phyloP scores from a whole-genome alignment of 2,797 vertebrate species.

The Channa striata region DNA sequence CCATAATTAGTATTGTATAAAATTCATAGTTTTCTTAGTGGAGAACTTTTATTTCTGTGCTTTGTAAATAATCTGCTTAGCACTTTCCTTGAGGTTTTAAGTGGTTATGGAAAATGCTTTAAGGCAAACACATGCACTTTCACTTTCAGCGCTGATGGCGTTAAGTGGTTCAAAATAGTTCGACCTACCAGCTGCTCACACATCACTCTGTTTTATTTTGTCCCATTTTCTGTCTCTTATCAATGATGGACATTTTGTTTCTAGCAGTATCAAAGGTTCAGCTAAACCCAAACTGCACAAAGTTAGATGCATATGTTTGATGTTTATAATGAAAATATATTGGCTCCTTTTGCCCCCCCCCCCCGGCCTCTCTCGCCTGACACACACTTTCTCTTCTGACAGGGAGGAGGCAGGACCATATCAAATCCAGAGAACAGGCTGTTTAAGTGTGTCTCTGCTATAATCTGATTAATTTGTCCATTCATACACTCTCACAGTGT shows the following conservation, averaged over 20 bases:
- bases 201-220: no score
- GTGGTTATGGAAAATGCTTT: no score
- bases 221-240: neutral
- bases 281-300: neutral
- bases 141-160: no score
- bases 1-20: no score
- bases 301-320: neutral
- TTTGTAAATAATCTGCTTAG: no score
- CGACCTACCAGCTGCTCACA: no score
- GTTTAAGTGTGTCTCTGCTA: constrained; percentile 80
- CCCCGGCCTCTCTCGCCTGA: constrained; percentile 23
- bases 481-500: constrained; percentile 61
- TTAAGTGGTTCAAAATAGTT: no score
- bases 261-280: neutral
- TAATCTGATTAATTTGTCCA: constrained; percentile 82
- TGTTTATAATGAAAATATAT: constrained; percentile 34
- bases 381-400: constrained; percentile 68
- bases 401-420: constrained; percentile 73
- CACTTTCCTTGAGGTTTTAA: neutral
- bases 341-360: constrained; percentile 19
- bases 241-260: neutral
- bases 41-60: no score
- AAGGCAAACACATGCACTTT: no score
- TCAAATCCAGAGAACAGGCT: constrained; percentile 80
- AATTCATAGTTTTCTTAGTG: no score